phyloP scores from a whole-genome alignment of 2,797 vertebrate species.

The Menidia menidia region DNA sequence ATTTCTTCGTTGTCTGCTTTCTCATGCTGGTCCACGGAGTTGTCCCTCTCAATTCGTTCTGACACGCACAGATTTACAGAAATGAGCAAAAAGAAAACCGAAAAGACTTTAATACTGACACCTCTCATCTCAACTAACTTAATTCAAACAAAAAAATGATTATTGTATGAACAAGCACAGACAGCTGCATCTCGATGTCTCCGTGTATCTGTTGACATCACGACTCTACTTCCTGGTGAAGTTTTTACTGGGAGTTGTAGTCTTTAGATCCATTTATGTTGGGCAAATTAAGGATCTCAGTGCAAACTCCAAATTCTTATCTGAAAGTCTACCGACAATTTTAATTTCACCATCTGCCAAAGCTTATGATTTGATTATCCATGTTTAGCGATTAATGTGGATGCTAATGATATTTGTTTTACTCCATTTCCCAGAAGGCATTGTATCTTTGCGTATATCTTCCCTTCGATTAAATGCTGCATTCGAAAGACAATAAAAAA shows the following conservation, averaged over 20 bases:
- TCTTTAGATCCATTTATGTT: conserved; percentile 2
- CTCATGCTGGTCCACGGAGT: conserved; percentile 18
- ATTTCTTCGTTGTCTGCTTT: conserved; percentile 24
- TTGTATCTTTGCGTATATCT: not conserved
- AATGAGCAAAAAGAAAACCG: conserved; percentile 52
- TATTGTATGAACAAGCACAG: conserved; percentile 30
- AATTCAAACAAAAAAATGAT: conserved; percentile 25
- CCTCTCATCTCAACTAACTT: conserved; percentile 62
- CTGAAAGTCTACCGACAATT: not conserved
- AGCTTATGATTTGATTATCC: not conserved
- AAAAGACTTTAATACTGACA: conserved; percentile 4
- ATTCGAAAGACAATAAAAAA: not conserved
- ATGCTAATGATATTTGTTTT: fast-evolving
- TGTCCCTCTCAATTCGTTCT: conserved; percentile 15
- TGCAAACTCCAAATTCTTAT: not conserved
- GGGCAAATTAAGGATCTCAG: not conserved
- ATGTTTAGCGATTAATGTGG: fast-evolving
- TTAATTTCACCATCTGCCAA: not conserved
- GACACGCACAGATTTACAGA: conserved; percentile 31
- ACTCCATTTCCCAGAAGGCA: conserved; percentile 55
- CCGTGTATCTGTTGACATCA: conserved; percentile 46
- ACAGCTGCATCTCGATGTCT: conserved; percentile 61
- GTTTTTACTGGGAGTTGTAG: conserved; percentile 64
- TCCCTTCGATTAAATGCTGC: not conserved
- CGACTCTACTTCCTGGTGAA: conserved; percentile 61